These are phyloP conservation scores for Lasiommata megera DNA, from an alignment of 2,888 invertebrate species.

Conservation along the genomic window DNA sequence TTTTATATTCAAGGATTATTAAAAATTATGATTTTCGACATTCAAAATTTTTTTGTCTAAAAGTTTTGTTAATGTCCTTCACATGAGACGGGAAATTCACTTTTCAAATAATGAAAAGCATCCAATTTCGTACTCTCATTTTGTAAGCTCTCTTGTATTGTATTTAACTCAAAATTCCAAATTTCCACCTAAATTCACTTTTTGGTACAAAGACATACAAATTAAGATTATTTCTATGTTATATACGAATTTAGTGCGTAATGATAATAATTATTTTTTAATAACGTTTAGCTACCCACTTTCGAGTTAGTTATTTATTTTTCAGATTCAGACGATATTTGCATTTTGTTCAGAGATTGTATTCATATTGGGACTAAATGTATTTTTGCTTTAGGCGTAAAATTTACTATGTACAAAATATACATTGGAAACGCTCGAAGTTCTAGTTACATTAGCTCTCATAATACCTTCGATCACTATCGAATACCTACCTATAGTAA, in stretches of 20 bases:
- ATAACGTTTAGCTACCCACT: conserved; percentile 24
- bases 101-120: conserved; percentile 68
- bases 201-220: conserved; percentile 80
- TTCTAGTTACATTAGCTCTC: too few relatives aligned
- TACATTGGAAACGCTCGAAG: too few relatives aligned
- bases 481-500: too few relatives aligned
- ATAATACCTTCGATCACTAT: too few relatives aligned
- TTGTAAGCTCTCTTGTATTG: conserved; percentile 55
- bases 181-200: conserved; percentile 52
- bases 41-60: conserved; percentile 64
- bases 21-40: conserved; percentile 44
- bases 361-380: conserved; percentile 57
- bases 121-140: conserved; percentile 52
- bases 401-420: conserved; percentile 1
- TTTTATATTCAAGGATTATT: conserved; percentile 17
- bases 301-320: conserved; percentile 62
- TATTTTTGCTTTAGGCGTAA: conserved; percentile 57
- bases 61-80: conserved; percentile 68
- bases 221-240: conserved; percentile 69
- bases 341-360: conserved; percentile 68
- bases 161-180: conserved; percentile 52
- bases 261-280: conserved; percentile 24
- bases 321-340: conserved; percentile 59
- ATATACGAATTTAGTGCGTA: conserved; percentile 64
- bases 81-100: conserved; percentile 55